Conservation (phyloP, 2,888 invertebrate species). For the Lissocephala sabroskyi region DNA sequence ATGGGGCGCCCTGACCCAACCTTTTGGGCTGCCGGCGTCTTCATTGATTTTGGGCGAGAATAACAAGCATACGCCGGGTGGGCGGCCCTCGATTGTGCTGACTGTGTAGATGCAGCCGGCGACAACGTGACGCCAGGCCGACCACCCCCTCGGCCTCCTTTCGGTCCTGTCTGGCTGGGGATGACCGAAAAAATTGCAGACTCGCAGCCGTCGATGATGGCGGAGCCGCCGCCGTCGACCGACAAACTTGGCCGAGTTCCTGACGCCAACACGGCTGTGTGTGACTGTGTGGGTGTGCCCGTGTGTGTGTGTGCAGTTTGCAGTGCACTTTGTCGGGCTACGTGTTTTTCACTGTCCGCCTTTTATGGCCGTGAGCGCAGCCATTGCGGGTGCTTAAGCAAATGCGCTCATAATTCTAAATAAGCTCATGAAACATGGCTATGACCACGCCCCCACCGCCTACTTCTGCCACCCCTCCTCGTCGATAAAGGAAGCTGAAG, state of each 20-base stretch:
- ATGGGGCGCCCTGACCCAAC: conserved; percentile 59
- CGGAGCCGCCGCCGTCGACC: neutral
- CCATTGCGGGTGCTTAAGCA: conserved; percentile 33
- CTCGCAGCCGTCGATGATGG: conserved; percentile 32
- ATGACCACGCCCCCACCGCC: neutral
- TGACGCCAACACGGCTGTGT: conserved; percentile 15
- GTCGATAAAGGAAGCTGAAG: too few relatives aligned
- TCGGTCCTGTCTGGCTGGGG: neutral
- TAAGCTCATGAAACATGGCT: conserved; percentile 36
- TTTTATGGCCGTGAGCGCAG: too few relatives aligned
- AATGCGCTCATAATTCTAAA: conserved; percentile 52
- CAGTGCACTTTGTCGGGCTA: conserved; percentile 30
- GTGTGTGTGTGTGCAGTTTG: neutral
- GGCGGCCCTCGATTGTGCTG: conserved; percentile 37
- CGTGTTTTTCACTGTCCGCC: neutral
- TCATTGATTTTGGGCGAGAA: conserved; percentile 36
- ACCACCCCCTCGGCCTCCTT: neutral
- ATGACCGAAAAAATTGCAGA: conserved; percentile 35
- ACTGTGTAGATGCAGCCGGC: conserved; percentile 45
- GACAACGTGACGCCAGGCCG: conserved; percentile 51
- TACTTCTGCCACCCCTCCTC: too few relatives aligned
- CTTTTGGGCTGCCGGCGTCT: conserved; percentile 42
- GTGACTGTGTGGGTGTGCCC: neutral
- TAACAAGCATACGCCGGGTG: conserved; percentile 36
- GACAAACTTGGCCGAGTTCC: conserved; percentile 51